These are phyloP conservation scores for Drosophila vallismaia DNA, from an alignment of 2,888 invertebrate genomes.

Conservation along the genomic window DNA sequence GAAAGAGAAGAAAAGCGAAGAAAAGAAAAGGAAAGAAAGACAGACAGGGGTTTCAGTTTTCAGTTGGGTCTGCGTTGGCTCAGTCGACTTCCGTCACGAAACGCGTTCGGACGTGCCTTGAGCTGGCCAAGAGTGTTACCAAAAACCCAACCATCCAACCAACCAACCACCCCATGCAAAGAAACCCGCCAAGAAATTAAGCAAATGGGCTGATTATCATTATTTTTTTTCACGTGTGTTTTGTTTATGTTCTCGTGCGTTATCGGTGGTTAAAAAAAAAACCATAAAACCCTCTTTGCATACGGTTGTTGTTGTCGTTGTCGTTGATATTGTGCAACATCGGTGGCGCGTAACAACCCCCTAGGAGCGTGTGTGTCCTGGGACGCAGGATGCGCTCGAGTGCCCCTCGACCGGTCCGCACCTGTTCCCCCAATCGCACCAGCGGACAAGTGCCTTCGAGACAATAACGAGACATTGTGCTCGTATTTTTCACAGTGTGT, in stretches of 20 bases:
- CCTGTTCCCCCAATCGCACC: conserved; percentile 51
- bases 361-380: conserved; percentile 40
- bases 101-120: conserved; percentile 80
- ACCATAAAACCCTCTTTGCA: not conserved
- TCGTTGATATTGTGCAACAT: conserved; percentile 50
- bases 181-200: conserved; percentile 20
- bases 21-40: conserved; percentile 1
- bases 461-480: conserved; percentile 36
- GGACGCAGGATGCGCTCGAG: conserved; percentile 71
- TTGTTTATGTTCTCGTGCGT: conserved; percentile 44
- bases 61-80: conserved; percentile 61
- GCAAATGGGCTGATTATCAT: conserved; percentile 34
- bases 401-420: conserved; percentile 56
- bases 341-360: conserved; percentile 71
- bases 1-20: not conserved
- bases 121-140: conserved; percentile 14
- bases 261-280: conserved; percentile 18
- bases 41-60: not conserved
- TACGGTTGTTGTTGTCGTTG: conserved; percentile 50
- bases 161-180: not conserved
- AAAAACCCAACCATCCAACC: not conserved
- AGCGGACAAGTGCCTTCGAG: conserved; percentile 23
- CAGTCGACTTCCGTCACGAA: conserved; percentile 82
- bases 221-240: conserved; percentile 33
- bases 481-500: conserved; percentile 27